Base-by-base conservation (phyloP, 2,113 vertebrate genomes). In the Percopsis transmontana region DNA sequence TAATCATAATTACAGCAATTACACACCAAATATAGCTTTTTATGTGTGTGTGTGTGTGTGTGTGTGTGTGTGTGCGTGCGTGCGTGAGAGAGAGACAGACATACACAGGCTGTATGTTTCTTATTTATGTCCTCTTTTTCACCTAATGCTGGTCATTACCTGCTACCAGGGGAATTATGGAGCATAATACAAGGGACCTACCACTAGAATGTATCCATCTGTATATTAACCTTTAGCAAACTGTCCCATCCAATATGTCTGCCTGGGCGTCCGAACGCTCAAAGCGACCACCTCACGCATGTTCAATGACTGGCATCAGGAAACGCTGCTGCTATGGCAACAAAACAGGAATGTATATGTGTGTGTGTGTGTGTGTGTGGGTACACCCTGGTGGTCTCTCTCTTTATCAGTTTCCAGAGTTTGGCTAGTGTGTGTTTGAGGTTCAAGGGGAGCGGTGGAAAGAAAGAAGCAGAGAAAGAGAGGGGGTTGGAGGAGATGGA, bases 341-440 rank as follows among this genome's bases (percentile, higher is more conserved):
- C 84, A 55, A 66, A 71, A 53, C 77, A 81, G 72, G 77, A 90
- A 88, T 80, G 72, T 62, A 15, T 55, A 24, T 33, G 24, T 55
- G 24, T 52, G 54, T 39, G 54, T 39, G 24, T 56, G 54, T 55
- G 21, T 38, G 55, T 68, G 58, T 60, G 70, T 52, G 45, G 2
- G 21, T 65, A 75, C 50, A 55, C 70, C 63, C 59, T 57, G 79
- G 79, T 86, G 84, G 83, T 73, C 75, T 72, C 81, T 87, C 85
- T 88, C 84, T 87, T 88, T 76, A 87, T 79, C 56, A 69, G 64
- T 77, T 81, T 79, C 79, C 83, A 89, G 80, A 84, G 72, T 77
- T 55, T 65, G 72, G 84, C 81, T 77, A 70, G 74, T 72, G 47
- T 76, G 79, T 55, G 66, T 79, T 80, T 84, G 70, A 85, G 84